Base-by-base conservation (phyloP, 2,888 invertebrate species). In the Gandaritis pyraliata region DNA sequence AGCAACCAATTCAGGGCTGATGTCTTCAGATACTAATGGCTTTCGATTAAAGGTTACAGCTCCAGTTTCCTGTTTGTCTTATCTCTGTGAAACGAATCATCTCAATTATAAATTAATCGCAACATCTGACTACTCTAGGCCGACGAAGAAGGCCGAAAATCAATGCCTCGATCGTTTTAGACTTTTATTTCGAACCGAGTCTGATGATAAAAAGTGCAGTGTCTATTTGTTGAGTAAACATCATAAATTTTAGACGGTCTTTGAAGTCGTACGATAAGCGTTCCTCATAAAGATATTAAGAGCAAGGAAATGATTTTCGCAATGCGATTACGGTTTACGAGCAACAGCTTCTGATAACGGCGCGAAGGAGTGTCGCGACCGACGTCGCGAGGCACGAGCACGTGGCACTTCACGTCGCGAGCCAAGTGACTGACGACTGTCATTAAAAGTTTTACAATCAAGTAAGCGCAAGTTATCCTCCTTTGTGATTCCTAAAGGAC, bases 61-160 rank as follows among this genome's bases (percentile, higher is more conserved):
- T 72, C 72, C 58, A 62, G 66, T 71, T 75, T 74, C 76, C 76
- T 73, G 74, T 70, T 76, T 71, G 65, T 61, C 71, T 77, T 70
- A 76, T 72, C 71, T 68, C 70, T 71, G 66, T 65, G 65, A 74
- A 78, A 80, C 72, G 72, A 72, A 72, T 68, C 58, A 66, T 76
- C 79, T 83, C 78, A 76, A 77, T 79, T 79, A 78, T 73, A 77
- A 75, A 74, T 73, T 65, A 72, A 83, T 85, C 76, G 77, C 62
- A 72, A 72, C 69, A 72, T 72, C 73, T 68, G 85, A 85, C 77
- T 87, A 85, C 76, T 88, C 86, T 86, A 87, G 88, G 88, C 73
- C 85, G 76, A 63, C 57, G 55, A 49, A 70, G 81, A 85, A 86
- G 82, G 84, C 76, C 80, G 70, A 69, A 69, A 72, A 58, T 67